Conservation (phyloP, 2,113 vertebrate species). For the Anser brachyrhynchus region DNA sequence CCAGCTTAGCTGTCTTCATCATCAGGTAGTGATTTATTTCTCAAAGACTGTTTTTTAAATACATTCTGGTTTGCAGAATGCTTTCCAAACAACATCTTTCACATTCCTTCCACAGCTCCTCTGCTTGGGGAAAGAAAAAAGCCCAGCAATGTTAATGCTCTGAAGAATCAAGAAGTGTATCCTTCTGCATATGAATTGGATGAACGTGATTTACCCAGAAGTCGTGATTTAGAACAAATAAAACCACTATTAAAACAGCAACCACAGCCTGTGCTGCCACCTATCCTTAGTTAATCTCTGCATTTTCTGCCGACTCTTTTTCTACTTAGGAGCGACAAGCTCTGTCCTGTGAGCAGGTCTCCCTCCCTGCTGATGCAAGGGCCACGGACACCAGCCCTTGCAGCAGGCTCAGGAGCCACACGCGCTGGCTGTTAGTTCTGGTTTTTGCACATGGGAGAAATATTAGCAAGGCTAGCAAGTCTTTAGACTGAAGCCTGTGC, state of each 20-base stretch:
- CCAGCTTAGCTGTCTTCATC: conserved; percentile 45
- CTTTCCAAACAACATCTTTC: conserved; percentile 39
- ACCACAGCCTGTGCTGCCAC: conserved; percentile 54
- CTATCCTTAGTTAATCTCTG: conserved; percentile 39
- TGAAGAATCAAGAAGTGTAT: neutral
- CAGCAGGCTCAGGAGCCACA: neutral
- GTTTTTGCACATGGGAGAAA: neutral
- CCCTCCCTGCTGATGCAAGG: neutral
- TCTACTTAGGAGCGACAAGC: fast-evolving
- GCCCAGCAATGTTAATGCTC: neutral
- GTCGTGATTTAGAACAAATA: conserved; percentile 20
- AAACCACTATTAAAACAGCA: conserved; percentile 12
- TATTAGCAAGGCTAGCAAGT: neutral
- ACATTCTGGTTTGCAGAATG: conserved; percentile 44
- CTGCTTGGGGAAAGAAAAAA: neutral
- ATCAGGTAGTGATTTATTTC: conserved; percentile 62
- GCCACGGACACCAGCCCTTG: neutral
- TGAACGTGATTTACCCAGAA: neutral
- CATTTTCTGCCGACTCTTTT: neutral
- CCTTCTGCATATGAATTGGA: neutral
- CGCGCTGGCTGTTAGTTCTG: neutral
- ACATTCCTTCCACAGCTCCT: conserved; percentile 35
- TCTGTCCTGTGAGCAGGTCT: neutral
- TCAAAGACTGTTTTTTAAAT: conserved; percentile 43
- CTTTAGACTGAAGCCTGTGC: neutral